Evolutionary conservation across 2,888 invertebrate genomes (phyloP).

Genomic region (Epirrita christyi): DNA sequence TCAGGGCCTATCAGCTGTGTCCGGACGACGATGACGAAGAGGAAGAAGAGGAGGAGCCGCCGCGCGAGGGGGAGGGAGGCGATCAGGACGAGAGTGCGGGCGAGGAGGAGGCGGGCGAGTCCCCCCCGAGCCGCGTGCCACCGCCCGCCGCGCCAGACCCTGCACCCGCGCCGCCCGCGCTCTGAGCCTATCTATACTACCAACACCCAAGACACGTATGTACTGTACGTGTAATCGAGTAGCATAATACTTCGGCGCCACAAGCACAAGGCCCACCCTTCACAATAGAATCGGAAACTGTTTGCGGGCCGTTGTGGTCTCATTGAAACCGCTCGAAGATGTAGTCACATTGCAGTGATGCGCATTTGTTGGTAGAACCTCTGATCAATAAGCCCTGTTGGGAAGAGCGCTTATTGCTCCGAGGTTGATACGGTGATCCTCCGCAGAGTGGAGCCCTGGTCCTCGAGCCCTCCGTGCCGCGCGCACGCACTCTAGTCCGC

Average conservation of each 20-base stretch:
- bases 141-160: conserved; percentile 35
- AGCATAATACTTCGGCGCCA: too few relatives aligned
- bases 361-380: too few relatives aligned
- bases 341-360: too few relatives aligned
- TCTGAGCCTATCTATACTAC: conserved; percentile 7
- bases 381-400: too few relatives aligned
- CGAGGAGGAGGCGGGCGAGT: conserved; percentile 42
- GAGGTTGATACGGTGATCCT: too few relatives aligned
- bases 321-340: too few relatives aligned
- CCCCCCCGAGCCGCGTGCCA: conserved; percentile 42
- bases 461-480: conserved; percentile 5
- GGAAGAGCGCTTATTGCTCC: too few relatives aligned
- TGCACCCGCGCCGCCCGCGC: conserved; percentile 28
- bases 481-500: conserved; percentile 28
- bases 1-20: conserved; percentile 77
- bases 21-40: conserved; percentile 81
- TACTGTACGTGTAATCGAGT: background rate
- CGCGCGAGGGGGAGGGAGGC: conserved; percentile 58
- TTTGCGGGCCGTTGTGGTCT: too few relatives aligned
- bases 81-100: conserved; percentile 54
- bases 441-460: conserved; percentile 4
- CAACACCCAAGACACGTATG: conserved; percentile 7
- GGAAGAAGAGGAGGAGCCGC: conserved; percentile 66
- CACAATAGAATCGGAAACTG: too few relatives aligned
- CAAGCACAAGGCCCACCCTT: too few relatives aligned